These are phyloP conservation scores for Nymphicus hollandicus DNA, from an alignment of 2,113 vertebrate species.

Conservation along the genomic window DNA sequence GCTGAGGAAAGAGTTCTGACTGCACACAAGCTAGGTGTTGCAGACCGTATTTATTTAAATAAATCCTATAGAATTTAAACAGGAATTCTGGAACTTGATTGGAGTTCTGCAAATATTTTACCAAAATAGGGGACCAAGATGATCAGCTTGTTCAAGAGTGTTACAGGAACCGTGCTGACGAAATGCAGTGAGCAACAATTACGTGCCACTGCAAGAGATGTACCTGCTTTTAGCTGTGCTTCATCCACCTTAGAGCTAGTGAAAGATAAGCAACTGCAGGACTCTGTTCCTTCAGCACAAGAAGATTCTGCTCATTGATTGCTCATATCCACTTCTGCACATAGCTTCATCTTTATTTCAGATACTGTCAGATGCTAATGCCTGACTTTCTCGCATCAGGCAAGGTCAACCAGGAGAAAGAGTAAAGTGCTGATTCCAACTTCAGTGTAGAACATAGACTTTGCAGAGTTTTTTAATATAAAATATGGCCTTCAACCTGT, in stretches of 20 bases:
- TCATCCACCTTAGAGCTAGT: neutral
- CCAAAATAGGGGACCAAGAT: neutral
- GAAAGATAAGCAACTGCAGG: neutral
- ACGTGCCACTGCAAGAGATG: neutral
- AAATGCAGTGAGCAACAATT: neutral
- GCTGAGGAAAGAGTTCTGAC: neutral
- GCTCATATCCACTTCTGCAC: neutral
- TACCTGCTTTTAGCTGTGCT: neutral
- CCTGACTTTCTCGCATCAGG: neutral
- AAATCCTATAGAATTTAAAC: neutral
- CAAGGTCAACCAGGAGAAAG: neutral
- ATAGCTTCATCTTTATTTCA: neutral
- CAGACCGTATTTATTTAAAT: neutral
- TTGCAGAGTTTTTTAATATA: neutral
- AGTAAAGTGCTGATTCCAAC: neutral
- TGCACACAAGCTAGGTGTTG: neutral
- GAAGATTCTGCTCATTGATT: neutral
- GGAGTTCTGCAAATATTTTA: neutral
- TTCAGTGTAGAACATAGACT: neutral
- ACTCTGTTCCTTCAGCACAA: neutral
- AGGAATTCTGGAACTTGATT: neutral
- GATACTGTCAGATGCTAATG: fast-evolving
- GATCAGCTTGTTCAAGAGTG: neutral
- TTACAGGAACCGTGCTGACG: neutral
- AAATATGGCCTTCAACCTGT: neutral